Percentiles rank a stretch among this genome's conserved stretches.
phyloP scores from a whole-genome alignment of 2,888 invertebrate species.

The Ectemnius lituratus region DNA sequence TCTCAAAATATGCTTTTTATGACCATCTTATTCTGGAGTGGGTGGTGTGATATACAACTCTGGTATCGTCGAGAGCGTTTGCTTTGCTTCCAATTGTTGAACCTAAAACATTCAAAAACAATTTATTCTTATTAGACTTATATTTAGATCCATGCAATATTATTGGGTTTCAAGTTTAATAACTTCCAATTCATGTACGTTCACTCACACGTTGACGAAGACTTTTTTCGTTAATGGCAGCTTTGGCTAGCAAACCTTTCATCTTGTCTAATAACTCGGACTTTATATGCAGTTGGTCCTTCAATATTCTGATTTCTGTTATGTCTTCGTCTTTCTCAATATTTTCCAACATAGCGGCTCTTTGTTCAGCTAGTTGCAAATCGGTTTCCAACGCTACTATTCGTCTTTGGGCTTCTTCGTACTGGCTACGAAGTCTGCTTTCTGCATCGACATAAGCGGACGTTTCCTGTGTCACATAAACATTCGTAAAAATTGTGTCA shows the following conservation, averaged over 20 bases:
- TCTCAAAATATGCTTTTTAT: background rate
- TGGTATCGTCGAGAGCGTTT: conserved; percentile 69
- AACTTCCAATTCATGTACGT: background rate
- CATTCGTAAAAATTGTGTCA: no score
- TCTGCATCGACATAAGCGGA: conserved; percentile 80
- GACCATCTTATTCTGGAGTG: conserved; percentile 33
- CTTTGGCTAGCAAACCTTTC: conserved; percentile 82
- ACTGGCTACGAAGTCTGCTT: conserved; percentile 73
- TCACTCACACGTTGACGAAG: conserved; percentile 81
- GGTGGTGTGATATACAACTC: conserved; percentile 59
- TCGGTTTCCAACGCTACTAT: conserved; percentile 69
- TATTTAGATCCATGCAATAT: conserved; percentile 15
- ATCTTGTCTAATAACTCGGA: conserved; percentile 82
- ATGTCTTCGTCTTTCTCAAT: conserved; percentile 73
- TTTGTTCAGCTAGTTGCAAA: conserved; percentile 67
- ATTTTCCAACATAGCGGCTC: conserved; percentile 60
- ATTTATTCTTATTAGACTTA: background rate
- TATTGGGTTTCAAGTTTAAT: background rate
- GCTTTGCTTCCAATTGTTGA: conserved; percentile 71
- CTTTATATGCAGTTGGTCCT: conserved; percentile 81
- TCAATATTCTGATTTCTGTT: conserved; percentile 79
- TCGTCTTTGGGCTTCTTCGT: conserved; percentile 66
- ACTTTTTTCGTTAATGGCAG: conserved; percentile 83
- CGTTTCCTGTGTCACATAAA: no score
- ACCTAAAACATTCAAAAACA: conserved; percentile 57